Percentiles rank a stretch among this genome's conserved stretches.
Conservation (phyloP, 2,113 vertebrate species). For the Mesembrinibis cayennensis region DNA sequence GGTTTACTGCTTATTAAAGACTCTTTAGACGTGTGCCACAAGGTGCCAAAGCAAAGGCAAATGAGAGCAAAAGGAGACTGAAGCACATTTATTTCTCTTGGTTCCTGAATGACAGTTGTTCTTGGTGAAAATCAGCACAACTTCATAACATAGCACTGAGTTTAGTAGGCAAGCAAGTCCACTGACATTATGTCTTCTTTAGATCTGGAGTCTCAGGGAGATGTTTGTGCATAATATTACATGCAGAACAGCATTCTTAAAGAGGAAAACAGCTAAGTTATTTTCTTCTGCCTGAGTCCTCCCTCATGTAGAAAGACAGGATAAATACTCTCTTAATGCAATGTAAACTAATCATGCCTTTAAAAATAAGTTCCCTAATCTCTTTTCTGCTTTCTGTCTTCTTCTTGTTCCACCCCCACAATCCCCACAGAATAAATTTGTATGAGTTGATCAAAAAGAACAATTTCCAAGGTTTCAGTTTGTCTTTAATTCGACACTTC, state of each 20-base stretch:
- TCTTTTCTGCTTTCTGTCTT: slow-evolving; percentile 2
- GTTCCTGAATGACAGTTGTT: neutral
- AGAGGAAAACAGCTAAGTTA: neutral
- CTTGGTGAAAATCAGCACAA: neutral
- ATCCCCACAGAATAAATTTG: slow-evolving; percentile 83
- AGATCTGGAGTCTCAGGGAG: neutral
- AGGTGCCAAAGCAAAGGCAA: neutral
- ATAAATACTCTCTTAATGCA: neutral
- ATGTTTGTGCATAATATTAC: neutral
- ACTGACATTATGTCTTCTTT: neutral
- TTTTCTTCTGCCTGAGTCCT: neutral
- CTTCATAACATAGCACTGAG: neutral
- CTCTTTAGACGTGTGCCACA: neutral
- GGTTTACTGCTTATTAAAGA: neutral
- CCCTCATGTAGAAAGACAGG: neutral
- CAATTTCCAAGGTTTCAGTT: slow-evolving; percentile 91
- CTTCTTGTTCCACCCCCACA: neutral
- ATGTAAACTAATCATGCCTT: neutral
- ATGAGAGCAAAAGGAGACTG: neutral
- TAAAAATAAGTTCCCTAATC: neutral
- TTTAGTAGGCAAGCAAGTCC: neutral
- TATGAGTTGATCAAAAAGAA: slow-evolving; percentile 94
- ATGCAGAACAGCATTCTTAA: neutral
- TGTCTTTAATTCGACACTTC: slow-evolving; percentile 85
- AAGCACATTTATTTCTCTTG: neutral